phyloP scores from a whole-genome alignment of 2,888 invertebrate genomes.

The Agrypnus murinus region DNA sequence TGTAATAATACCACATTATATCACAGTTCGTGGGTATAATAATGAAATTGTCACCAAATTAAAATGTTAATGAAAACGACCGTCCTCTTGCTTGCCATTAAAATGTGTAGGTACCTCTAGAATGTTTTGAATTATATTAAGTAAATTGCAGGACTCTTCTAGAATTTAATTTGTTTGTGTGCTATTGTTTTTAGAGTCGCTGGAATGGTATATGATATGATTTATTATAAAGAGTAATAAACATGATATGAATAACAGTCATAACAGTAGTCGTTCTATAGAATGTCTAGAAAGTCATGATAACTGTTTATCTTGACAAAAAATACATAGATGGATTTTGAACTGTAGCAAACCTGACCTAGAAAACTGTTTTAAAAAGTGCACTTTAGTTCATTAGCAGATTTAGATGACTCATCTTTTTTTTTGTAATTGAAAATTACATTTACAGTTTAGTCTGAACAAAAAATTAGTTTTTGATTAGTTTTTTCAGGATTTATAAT shows the following conservation, averaged over 20 bases:
- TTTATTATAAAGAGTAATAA: constrained; percentile 3
- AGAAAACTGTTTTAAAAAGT: constrained; percentile 11
- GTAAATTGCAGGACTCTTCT: constrained; percentile 18
- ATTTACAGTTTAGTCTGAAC: neutral
- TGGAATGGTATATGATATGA: neutral
- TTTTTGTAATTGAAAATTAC: neutral
- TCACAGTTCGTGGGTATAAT: neutral
- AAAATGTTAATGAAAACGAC: constrained; percentile 43
- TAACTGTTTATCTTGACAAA: constrained; percentile 25
- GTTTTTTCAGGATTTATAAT: neutral
- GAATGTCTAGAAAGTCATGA: constrained; percentile 32
- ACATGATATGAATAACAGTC: constrained; percentile 16
- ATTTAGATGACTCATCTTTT: neutral
- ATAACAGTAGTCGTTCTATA: constrained; percentile 16
- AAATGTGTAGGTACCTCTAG: constrained; percentile 3
- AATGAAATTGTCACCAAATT: constrained; percentile 20
- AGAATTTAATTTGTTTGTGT: constrained; percentile 12
- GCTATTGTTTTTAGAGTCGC: neutral
- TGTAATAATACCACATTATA: too few species aligned
- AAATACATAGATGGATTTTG: constrained; percentile 21
- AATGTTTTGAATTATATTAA: too few species aligned
- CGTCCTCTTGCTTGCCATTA: constrained; percentile 29
- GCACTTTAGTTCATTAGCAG: neutral
- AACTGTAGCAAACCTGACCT: constrained; percentile 22
- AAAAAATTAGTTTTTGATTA: constrained; percentile 17